Evolutionary conservation across 2,113 vertebrate genomes (phyloP), one percentile per base, ranked within the genome.

Genomic region (Puntigrus tetrazona): DNA sequence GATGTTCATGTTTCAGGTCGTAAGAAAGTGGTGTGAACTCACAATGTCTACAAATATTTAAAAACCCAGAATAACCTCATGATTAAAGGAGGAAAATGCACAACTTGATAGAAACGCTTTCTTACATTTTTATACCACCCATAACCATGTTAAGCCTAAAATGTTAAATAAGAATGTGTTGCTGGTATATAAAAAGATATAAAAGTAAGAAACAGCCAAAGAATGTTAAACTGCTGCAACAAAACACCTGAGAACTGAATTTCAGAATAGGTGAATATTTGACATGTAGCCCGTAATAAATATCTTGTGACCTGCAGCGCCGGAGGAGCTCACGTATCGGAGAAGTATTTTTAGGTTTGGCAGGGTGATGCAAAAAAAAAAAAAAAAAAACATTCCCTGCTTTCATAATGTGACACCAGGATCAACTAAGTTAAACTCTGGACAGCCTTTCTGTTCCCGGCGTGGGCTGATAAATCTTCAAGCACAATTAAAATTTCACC

Each of bases 271-370:
- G 10, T 41, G 27, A 52, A 34, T 8, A 16, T 18, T 18, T 47
- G 8, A 76, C 27, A 52, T 22, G 65, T 6, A 52, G 1, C 50
- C 50, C 1, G 4, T 38, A n/a, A 27, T 45, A 27, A 74, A 47
- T 25, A 29, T 16, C 41, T 75, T 9, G 25, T 52, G 82, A 50
- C 41, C 61, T 10, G 16, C 34, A 50, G 27, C 43, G 20, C 61
- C 13, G 0, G 81, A 34, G 13, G 73, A 89, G 87, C 87, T 69
- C 8, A 16, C 88, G 89, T 89, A 87, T 52, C 67, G 11, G 43
- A 14, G 22, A 16, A 36, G 65, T 92, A 91, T 89, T 89, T 91
- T 91, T 91, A 93, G 90, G 86, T 14, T 50, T 82, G 81, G 14
- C 81, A 85, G 20, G 29, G 4, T 0, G n/a, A 52, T 78, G 79